A percentile compares a stretch with the other conserved stretches of the same genome.
phyloP scores from a whole-genome alignment of 2,888 invertebrate genomes.

The Gymnoscelis rufifasciata region DNA sequence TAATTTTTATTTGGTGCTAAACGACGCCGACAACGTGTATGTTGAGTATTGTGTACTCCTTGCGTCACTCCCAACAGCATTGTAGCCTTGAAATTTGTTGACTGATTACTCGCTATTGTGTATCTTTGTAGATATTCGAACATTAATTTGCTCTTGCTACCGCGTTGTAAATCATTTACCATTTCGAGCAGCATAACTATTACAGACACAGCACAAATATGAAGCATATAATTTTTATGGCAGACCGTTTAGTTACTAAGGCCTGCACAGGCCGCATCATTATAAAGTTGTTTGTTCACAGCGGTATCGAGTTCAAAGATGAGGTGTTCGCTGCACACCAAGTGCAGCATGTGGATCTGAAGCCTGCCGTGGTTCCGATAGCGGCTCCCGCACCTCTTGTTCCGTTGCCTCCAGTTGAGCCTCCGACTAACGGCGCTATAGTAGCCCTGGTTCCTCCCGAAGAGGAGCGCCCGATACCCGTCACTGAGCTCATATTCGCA shows the following conservation, averaged over 20 bases:
- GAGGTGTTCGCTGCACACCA: constrained; percentile 85
- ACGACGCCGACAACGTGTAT: neutral
- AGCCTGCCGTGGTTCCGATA: constrained; percentile 50
- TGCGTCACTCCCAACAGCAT: constrained; percentile 27
- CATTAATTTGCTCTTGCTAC: constrained; percentile 11
- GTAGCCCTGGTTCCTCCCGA: constrained; percentile 57
- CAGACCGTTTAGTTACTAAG: constrained; percentile 35
- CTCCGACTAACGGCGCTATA: constrained; percentile 58
- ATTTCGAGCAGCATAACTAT: neutral
- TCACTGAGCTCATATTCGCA: constrained; percentile 87
- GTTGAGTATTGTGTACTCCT: constrained; percentile 8
- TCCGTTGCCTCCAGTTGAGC: constrained; percentile 39
- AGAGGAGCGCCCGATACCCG: constrained; percentile 81
- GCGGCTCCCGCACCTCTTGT: constrained; percentile 30
- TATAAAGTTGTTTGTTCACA: constrained; percentile 69
- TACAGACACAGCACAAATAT: constrained; percentile 35
- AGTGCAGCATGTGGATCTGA: constrained; percentile 68
- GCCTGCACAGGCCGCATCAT: constrained; percentile 39
- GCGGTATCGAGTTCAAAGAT: constrained; percentile 88
- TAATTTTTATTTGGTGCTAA: constrained; percentile 6
- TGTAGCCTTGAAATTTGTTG: constrained; percentile 61
- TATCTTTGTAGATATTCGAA: constrained; percentile 25
- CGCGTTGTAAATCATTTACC: constrained; percentile 1
- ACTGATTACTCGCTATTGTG: constrained; percentile 57
- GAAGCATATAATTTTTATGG: constrained; percentile 32